A percentile compares a stretch with the other conserved stretches of the same genome.
These are phyloP conservation scores for Asbolus verrucosus DNA, from an alignment of 1,140 invertebrate genomes.

Conservation along the genomic window DNA sequence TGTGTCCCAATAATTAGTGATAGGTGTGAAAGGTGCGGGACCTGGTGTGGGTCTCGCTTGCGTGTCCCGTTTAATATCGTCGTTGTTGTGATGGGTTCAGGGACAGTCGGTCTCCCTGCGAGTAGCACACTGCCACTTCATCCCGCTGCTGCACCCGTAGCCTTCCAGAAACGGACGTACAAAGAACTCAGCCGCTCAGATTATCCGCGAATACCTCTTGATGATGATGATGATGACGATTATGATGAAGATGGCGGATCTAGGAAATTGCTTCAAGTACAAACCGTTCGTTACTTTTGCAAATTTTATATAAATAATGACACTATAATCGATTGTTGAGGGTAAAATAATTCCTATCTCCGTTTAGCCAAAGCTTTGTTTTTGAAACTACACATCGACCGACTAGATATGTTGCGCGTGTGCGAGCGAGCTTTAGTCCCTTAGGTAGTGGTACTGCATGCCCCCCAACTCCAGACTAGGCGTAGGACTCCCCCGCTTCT, in stretches of 20 bases:
- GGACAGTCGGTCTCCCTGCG: conserved; percentile 60
- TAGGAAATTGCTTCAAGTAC: conserved; percentile 65
- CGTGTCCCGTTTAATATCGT: conserved; percentile 54
- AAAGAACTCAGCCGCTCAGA: conserved; percentile 61
- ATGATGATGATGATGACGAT: conserved; percentile 28
- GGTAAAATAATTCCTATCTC: conserved; percentile 63
- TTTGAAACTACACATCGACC: conserved; percentile 54
- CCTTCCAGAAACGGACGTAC: conserved; percentile 63
- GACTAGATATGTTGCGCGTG: conserved; percentile 59
- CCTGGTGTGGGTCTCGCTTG: conserved; percentile 39
- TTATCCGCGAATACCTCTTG: conserved; percentile 60
- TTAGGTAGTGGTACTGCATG: conserved; percentile 51
- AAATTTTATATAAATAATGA: conserved; percentile 64
- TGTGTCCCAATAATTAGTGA: conserved; percentile 66
- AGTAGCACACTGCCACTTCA: conserved; percentile 50
- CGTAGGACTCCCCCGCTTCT: conserved; percentile 45
- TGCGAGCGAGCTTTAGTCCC: conserved; percentile 55
- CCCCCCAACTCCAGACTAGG: conserved; percentile 45
- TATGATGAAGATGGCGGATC: conserved; percentile 58
- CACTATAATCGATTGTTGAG: conserved; percentile 63
- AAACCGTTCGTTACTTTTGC: conserved; percentile 65
- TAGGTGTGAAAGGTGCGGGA: conserved; percentile 57
- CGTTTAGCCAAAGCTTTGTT: conserved; percentile 58
- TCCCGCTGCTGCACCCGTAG: conserved; percentile 57
- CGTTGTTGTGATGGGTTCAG: conserved; percentile 55